Percentiles rank a stretch among this genome's conserved stretches.
These are phyloP conservation scores for Coranthus polyacanthus DNA, from an alignment of 2,797 vertebrate species.

Conservation along the genomic window DNA sequence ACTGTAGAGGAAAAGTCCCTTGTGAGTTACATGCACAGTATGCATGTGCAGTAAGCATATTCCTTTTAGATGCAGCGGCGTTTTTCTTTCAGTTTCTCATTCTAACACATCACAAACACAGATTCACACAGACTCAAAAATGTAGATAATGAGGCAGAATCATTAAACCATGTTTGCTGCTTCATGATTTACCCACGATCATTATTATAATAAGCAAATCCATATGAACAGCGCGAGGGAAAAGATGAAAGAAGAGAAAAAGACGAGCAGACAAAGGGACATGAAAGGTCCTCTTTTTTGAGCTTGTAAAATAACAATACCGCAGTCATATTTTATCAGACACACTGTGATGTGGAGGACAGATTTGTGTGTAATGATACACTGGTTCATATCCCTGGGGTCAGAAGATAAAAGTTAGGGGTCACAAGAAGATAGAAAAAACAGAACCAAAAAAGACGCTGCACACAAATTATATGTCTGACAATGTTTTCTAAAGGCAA, in stretches of 20 bases:
- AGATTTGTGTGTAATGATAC: constrained; percentile 13
- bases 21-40: constrained; percentile 8
- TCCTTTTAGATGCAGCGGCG: too few species aligned
- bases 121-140: constrained; percentile 2
- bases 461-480: too few species aligned
- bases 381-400: background rate
- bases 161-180: constrained; percentile 47
- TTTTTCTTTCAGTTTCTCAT: too few species aligned
- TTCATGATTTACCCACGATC: constrained; percentile 40
- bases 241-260: too few species aligned
- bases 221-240: constrained; percentile 7
- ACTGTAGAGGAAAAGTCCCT: too few species aligned
- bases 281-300: too few species aligned
- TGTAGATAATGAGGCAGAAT: constrained; percentile 20
- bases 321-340: constrained; percentile 58
- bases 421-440: constrained; percentile 3
- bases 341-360: constrained; percentile 24
- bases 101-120: background rate
- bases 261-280: too few species aligned
- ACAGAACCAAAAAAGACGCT: background rate
- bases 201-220: constrained; percentile 18
- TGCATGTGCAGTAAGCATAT: background rate
- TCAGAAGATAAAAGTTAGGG: constrained; percentile 2
- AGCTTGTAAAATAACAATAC: constrained; percentile 72
- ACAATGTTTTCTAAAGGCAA: too few species aligned